Percentiles rank a stretch among this genome's conserved stretches.
phyloP scores from a whole-genome alignment of 2,888 invertebrate species.

The Tiliacea citrago region DNA sequence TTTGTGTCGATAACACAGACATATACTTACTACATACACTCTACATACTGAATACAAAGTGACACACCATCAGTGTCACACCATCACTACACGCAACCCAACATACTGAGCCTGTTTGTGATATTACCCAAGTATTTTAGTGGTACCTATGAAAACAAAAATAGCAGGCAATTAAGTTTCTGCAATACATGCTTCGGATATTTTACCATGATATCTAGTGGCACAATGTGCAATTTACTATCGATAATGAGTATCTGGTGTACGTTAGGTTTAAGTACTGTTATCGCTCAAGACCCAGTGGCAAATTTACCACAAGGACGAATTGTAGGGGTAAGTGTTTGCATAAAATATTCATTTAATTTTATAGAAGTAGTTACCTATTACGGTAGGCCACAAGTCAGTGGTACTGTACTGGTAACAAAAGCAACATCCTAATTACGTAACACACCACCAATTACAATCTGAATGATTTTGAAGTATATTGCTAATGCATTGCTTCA shows the following conservation, averaged over 20 bases:
- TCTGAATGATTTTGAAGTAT: no score
- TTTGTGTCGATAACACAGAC: conserved; percentile 78
- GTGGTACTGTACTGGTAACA: no score
- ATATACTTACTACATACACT: conserved; percentile 30
- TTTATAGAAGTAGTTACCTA: neutral
- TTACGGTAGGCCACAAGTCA: neutral
- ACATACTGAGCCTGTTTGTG: conserved; percentile 23
- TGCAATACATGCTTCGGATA: neutral
- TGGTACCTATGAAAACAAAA: conserved; percentile 14
- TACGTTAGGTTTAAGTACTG: conserved; percentile 54
- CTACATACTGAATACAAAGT: conserved; percentile 52
- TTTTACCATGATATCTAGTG: neutral
- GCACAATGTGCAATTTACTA: conserved; percentile 44
- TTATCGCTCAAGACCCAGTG: conserved; percentile 86
- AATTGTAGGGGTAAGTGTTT: conserved; percentile 90
- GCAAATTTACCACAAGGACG: conserved; percentile 90
- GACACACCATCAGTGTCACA: conserved; percentile 75
- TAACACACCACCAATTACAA: no score
- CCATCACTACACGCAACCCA: conserved; percentile 43
- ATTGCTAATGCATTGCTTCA: no score
- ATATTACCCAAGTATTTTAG: neutral
- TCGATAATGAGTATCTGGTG: conserved; percentile 47
- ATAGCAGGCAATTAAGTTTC: neutral
- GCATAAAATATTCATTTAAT: neutral
- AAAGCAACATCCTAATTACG: neutral